Evolutionary conservation across 2,888 invertebrate species (phyloP).

Genomic region (Synanthedon vespiformis): DNA sequence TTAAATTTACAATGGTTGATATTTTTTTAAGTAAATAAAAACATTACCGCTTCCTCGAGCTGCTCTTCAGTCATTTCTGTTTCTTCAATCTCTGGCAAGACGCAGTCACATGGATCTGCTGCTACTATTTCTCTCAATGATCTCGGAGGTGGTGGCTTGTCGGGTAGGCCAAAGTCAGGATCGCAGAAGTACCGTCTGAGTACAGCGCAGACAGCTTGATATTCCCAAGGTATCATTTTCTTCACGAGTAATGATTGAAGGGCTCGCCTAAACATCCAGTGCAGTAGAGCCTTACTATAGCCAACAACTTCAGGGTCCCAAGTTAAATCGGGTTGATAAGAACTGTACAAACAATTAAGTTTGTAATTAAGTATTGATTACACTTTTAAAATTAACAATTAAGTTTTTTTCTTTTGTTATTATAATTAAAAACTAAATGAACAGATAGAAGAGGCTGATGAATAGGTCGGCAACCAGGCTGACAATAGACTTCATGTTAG

Average conservation of each 20-base stretch:
- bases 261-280: constrained; percentile 60
- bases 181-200: constrained; percentile 41
- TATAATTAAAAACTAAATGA: too few species aligned
- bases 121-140: constrained; percentile 25
- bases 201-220: constrained; percentile 19
- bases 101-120: constrained; percentile 45
- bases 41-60: constrained; percentile 20
- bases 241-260: constrained; percentile 34
- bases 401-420: too few species aligned
- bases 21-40: not conserved
- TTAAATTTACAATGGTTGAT: not conserved
- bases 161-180: constrained; percentile 49
- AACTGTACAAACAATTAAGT: constrained; percentile 18
- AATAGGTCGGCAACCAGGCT: too few species aligned
- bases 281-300: constrained; percentile 28
- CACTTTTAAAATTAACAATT: too few species aligned
- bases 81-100: constrained; percentile 31
- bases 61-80: constrained; percentile 15
- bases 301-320: constrained; percentile 43
- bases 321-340: constrained; percentile 46
- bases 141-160: constrained; percentile 23
- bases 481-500: too few species aligned
- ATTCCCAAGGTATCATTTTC: constrained; percentile 24
- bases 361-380: too few species aligned
- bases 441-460: too few species aligned